Percentiles rank a stretch among this genome's conserved stretches.
phyloP scores from a whole-genome alignment of 2,888 invertebrate species.

The Brachylomia viminalis region DNA sequence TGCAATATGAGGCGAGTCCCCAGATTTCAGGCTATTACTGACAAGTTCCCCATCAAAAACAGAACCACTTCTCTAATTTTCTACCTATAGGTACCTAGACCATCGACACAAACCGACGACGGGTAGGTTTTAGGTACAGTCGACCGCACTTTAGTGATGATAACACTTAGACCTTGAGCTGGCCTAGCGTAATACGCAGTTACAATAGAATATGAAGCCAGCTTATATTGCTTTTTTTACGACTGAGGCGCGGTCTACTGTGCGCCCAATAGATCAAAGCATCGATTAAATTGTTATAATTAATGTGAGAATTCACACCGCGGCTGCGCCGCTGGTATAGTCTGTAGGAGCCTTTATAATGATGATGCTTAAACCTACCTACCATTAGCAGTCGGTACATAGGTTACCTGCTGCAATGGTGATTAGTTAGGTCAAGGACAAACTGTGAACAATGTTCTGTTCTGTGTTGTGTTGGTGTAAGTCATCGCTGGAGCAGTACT shows the following conservation, averaged over 20 bases:
- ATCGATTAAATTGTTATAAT: not conserved
- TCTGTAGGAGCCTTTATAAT: not conserved
- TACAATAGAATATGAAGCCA: not conserved
- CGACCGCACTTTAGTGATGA: no score
- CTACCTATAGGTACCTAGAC: no score
- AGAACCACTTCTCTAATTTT: no score
- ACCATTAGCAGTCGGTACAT: not conserved
- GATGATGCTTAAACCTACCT: not conserved
- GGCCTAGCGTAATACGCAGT: not conserved
- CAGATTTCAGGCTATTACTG: not conserved
- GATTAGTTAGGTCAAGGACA: not conserved
- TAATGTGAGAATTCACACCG: not conserved
- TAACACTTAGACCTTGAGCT: not conserved
- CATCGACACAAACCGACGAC: no score
- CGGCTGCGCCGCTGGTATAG: not conserved
- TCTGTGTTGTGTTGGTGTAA: not conserved
- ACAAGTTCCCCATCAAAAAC: not conserved
- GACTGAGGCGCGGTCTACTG: not conserved
- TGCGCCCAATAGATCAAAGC: not conserved
- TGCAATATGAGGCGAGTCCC: no score
- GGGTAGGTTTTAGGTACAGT: no score
- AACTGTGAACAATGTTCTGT: no score
- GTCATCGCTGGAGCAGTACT: not conserved
- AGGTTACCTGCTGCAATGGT: not conserved
- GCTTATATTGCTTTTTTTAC: not conserved